Conservation (phyloP, 2,888 invertebrate genomes). For the Apamea monoglypha region DNA sequence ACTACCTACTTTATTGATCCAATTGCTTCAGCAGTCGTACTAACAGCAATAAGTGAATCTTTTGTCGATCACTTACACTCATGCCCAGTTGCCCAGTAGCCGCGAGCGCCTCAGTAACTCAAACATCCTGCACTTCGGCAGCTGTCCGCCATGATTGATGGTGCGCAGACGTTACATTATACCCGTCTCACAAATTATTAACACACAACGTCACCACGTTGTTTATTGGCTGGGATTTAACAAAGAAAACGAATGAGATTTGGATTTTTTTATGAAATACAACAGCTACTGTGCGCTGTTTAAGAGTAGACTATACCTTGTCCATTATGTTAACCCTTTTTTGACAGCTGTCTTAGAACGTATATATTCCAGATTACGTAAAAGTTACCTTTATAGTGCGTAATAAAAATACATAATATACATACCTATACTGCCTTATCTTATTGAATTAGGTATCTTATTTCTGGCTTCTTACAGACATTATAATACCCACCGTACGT, state of each 20-base stretch:
- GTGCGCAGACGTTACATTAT: constrained; percentile 53
- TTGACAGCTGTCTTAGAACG: too few species aligned
- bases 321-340: too few species aligned
- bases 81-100: constrained; percentile 59
- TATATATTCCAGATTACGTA: too few species aligned
- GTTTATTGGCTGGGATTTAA: neutral
- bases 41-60: constrained; percentile 21
- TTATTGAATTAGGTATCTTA: too few species aligned
- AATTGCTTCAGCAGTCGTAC: constrained; percentile 2
- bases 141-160: constrained; percentile 62
- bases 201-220: constrained; percentile 23
- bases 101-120: constrained; percentile 52
- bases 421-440: too few species aligned
- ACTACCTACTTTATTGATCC: neutral
- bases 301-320: too few species aligned
- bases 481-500: too few species aligned
- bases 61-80: constrained; percentile 37
- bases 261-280: constrained; percentile 1
- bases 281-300: neutral
- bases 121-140: constrained; percentile 62
- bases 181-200: constrained; percentile 51
- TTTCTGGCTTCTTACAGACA: too few species aligned
- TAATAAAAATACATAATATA: too few species aligned
- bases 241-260: constrained; percentile 12
- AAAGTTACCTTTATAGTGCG: too few species aligned